These are phyloP conservation scores for Tenthredo notha DNA, from an alignment of 2,888 invertebrate species.

Conservation along the genomic window DNA sequence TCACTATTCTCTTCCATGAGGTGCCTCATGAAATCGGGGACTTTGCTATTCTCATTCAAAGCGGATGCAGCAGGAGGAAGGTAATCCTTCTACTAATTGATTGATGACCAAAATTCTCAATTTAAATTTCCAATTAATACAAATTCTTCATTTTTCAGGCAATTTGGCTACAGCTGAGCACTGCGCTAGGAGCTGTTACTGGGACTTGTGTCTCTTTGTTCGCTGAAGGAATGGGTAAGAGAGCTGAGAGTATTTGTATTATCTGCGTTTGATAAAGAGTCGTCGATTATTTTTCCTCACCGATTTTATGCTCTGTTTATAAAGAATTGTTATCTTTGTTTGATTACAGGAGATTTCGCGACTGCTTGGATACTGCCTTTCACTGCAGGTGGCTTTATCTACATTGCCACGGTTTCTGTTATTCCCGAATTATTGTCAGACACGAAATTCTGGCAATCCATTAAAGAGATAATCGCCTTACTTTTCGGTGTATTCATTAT, in stretches of 20 bases:
- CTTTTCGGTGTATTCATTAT: constrained; percentile 96
- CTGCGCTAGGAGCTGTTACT: constrained; percentile 96
- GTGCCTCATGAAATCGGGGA: constrained; percentile 99
- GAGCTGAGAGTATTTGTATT: constrained; percentile 53
- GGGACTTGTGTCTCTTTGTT: constrained; percentile 95
- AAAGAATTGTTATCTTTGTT: background rate
- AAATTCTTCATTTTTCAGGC: constrained; percentile 81
- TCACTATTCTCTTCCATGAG: constrained; percentile 98
- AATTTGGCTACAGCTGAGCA: constrained; percentile 95
- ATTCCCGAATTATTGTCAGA: constrained; percentile 98
- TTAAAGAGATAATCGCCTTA: constrained; percentile 94
- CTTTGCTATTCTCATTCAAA: constrained; percentile 98
- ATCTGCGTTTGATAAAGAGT: constrained; percentile 32
- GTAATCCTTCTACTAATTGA: constrained; percentile 71
- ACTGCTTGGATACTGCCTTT: constrained; percentile 96
- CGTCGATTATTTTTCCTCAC: constrained; percentile 34
- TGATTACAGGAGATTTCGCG: constrained; percentile 83
- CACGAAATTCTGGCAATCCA: constrained; percentile 90
- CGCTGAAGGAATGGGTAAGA: constrained; percentile 85
- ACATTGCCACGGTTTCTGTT: constrained; percentile 99
- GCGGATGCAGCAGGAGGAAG: constrained; percentile 95
- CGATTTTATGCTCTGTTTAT: constrained; percentile 11
- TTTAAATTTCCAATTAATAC: background rate
- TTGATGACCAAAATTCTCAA: background rate
- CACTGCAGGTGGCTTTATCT: constrained; percentile 99